Evolutionary conservation across 2,113 vertebrate species (phyloP).

Genomic region (Ramphastos sulfuratus): DNA sequence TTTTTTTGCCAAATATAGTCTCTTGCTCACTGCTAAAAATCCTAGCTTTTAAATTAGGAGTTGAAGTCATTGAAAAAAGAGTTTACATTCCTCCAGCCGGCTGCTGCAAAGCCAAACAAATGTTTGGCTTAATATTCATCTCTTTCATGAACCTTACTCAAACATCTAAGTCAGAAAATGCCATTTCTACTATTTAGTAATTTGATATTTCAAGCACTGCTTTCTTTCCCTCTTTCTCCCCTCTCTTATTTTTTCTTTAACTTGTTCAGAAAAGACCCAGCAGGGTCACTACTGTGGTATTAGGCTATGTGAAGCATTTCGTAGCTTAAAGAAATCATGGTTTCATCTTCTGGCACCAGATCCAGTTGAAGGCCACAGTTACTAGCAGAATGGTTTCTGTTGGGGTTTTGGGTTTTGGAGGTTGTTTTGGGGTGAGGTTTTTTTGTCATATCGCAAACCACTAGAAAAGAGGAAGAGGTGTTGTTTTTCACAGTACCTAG

Average conservation of each 20-base stretch:
- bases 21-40: slow-evolving; percentile 77
- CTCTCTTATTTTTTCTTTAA: not conserved
- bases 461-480: slow-evolving; percentile 61
- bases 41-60: slow-evolving; percentile 78
- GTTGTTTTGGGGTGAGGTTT: not conserved
- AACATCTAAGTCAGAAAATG: slow-evolving; percentile 70
- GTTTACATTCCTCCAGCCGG: slow-evolving; percentile 78
- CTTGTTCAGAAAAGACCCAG: slow-evolving; percentile 13
- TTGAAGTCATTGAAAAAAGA: slow-evolving; percentile 78
- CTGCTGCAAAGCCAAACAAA: slow-evolving; percentile 77
- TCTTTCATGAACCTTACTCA: slow-evolving; percentile 72
- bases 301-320: slow-evolving; percentile 60
- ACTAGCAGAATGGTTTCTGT: slow-evolving; percentile 45
- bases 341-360: slow-evolving; percentile 62
- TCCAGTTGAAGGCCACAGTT: slow-evolving; percentile 49
- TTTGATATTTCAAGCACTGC: slow-evolving; percentile 37
- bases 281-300: slow-evolving; percentile 58
- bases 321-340: slow-evolving; percentile 64
- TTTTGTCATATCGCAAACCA: slow-evolving; percentile 58
- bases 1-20: slow-evolving; percentile 87
- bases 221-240: not conserved
- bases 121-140: slow-evolving; percentile 75
- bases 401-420: not conserved
- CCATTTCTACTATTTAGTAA: slow-evolving; percentile 66
- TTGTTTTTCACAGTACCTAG: slow-evolving; percentile 65